Evolutionary conservation across 1,140 invertebrate species (phyloP).

Genomic region (Eueides isabella): DNA sequence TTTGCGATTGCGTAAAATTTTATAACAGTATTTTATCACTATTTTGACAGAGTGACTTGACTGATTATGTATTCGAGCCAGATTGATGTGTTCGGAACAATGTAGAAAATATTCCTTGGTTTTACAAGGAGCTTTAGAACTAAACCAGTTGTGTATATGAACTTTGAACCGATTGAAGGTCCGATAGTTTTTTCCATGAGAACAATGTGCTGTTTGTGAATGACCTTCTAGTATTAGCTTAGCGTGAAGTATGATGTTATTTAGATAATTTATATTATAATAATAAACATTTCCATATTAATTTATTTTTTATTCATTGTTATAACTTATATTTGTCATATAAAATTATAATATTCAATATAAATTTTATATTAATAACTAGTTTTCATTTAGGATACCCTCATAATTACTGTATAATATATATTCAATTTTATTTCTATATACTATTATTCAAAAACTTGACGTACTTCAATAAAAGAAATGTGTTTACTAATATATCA

Average conservation of each 20-base stretch:
- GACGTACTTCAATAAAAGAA: too few species aligned
- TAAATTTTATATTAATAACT: slow-evolving; percentile 36
- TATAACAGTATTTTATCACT: slow-evolving; percentile 76
- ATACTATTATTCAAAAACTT: not conserved
- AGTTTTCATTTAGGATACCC: slow-evolving; percentile 3
- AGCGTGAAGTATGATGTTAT: slow-evolving; percentile 68
- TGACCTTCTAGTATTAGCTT: slow-evolving; percentile 75
- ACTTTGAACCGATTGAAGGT: slow-evolving; percentile 59
- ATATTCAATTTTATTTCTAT: not conserved
- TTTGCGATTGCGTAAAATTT: slow-evolving; percentile 38
- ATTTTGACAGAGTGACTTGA: slow-evolving; percentile 77
- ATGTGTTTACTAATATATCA: too few species aligned
- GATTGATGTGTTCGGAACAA: slow-evolving; percentile 63
- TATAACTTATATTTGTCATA: slow-evolving; percentile 35
- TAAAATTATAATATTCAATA: slow-evolving; percentile 33
- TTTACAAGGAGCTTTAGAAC: slow-evolving; percentile 74
- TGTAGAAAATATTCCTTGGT: slow-evolving; percentile 77
- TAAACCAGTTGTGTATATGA: slow-evolving; percentile 38
- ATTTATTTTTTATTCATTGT: slow-evolving; percentile 52
- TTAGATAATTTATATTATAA: slow-evolving; percentile 66
- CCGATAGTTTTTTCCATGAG: slow-evolving; percentile 57
- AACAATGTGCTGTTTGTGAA: slow-evolving; percentile 62
- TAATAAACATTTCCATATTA: slow-evolving; percentile 62
- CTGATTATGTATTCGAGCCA: slow-evolving; percentile 71
- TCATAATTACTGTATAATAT: not conserved